Conservation (phyloP, 2,888 invertebrate genomes). For the Alcis repandata region DNA sequence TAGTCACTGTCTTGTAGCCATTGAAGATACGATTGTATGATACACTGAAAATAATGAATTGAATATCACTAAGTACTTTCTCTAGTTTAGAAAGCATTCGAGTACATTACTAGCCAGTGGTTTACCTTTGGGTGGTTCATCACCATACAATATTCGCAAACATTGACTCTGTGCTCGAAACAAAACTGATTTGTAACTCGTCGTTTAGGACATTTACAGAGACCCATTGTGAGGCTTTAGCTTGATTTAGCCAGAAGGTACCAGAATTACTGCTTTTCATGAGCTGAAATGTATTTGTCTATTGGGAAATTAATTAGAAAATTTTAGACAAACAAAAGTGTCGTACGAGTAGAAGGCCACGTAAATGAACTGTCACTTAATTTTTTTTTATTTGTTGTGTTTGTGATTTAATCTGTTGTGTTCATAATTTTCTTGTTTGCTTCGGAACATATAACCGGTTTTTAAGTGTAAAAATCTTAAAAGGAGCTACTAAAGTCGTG, state of each 20-base stretch:
- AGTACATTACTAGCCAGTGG: background rate
- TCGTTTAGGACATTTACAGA: conserved; percentile 99
- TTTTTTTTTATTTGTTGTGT: background rate
- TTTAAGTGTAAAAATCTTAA: background rate
- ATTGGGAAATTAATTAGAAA: conserved; percentile 27
- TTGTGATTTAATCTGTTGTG: background rate
- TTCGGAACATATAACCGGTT: conserved; percentile 21
- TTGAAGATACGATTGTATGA: conserved; percentile 98
- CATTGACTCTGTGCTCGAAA: conserved; percentile 99
- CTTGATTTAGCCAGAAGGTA: conserved; percentile 35
- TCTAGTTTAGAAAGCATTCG: conserved; percentile 4
- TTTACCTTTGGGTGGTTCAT: conserved; percentile 97
- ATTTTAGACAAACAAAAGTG: conserved; percentile 56
- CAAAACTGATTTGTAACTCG: conserved; percentile 99
- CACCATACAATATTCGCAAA: conserved; percentile 99
- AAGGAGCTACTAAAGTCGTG: background rate
- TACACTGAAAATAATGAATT: conserved; percentile 90
- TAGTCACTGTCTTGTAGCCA: conserved; percentile 99
- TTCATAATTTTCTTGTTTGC: background rate
- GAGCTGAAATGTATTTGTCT: conserved; percentile 10
- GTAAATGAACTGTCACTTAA: conserved; percentile 59
- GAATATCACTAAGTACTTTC: conserved; percentile 4
- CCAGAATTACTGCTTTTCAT: conserved; percentile 24
- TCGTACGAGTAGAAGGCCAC: conserved; percentile 58
- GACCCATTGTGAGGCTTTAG: conserved; percentile 90